Evolutionary conservation across 2,888 invertebrate genomes (phyloP).

Genomic region (Microctonus aethiopoides): DNA sequence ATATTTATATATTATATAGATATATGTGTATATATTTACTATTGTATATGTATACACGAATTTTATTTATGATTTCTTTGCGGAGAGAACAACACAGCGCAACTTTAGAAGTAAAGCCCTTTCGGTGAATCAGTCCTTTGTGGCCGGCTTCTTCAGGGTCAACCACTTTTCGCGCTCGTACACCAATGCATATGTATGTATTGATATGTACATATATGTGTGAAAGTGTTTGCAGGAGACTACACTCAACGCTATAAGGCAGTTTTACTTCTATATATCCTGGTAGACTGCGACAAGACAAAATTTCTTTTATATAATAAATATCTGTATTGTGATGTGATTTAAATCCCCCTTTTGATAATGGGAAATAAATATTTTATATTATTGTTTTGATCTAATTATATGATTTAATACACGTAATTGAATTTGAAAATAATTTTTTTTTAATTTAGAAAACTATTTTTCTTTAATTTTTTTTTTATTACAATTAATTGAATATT

Average conservation of each 20-base stretch:
- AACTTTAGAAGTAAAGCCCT: constrained; percentile 52
- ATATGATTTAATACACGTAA: too few relatives aligned
- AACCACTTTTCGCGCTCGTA: constrained; percentile 63
- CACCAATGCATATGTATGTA: constrained; percentile 27
- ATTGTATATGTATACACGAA: background rate
- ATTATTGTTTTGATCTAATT: too few relatives aligned
- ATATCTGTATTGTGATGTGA: too few relatives aligned
- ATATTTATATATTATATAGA: too few relatives aligned
- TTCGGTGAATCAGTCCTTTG: constrained; percentile 65
- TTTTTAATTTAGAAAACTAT: too few relatives aligned
- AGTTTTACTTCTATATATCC: background rate
- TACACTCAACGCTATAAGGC: background rate
- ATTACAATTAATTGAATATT: too few relatives aligned
- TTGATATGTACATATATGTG: background rate
- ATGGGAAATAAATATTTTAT: too few relatives aligned
- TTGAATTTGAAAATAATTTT: too few relatives aligned
- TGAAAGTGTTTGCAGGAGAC: background rate
- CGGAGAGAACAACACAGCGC: constrained; percentile 24
- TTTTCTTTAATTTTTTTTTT: too few relatives aligned
- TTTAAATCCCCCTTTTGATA: too few relatives aligned
- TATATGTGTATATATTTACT: too few relatives aligned
- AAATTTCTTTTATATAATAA: background rate
- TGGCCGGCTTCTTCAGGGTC: constrained; percentile 65
- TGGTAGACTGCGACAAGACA: background rate
- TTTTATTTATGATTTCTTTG: constrained; percentile 7